These are phyloP conservation scores for Mimachlamys varia DNA, from an alignment of 2,888 invertebrate species.

Conservation along the genomic window DNA sequence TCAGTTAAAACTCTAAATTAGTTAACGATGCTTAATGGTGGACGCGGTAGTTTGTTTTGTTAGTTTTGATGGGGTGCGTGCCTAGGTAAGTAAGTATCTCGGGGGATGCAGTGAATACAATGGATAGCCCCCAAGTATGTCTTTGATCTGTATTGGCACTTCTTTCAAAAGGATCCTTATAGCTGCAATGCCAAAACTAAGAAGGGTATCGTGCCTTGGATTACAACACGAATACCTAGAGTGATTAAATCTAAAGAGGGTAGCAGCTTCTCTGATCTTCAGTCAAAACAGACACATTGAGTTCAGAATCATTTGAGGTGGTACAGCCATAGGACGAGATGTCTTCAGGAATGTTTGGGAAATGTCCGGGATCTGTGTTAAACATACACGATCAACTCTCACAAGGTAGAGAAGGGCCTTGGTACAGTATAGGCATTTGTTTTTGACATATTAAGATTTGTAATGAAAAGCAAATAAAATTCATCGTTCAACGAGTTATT, in stretches of 20 bases:
- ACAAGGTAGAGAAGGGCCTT: no score
- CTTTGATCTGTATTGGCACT: constrained; percentile 10
- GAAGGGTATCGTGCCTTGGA: neutral
- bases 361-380: no score
- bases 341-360: no score
- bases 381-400: no score
- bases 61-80: constrained; percentile 14
- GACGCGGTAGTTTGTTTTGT: neutral
- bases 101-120: neutral
- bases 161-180: neutral
- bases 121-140: neutral
- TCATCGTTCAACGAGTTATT: no score
- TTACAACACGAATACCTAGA: neutral
- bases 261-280: neutral
- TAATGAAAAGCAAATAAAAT: no score
- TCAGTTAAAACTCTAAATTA: neutral
- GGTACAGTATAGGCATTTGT: no score
- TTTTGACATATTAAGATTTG: no score
- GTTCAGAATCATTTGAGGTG: neutral
- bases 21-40: neutral
- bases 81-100: neutral
- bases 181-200: neutral
- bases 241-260: neutral
- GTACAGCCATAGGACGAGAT: no score
- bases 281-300: neutral